Conservation (phyloP, 2,888 invertebrate genomes). For the Aromia moschata region DNA sequence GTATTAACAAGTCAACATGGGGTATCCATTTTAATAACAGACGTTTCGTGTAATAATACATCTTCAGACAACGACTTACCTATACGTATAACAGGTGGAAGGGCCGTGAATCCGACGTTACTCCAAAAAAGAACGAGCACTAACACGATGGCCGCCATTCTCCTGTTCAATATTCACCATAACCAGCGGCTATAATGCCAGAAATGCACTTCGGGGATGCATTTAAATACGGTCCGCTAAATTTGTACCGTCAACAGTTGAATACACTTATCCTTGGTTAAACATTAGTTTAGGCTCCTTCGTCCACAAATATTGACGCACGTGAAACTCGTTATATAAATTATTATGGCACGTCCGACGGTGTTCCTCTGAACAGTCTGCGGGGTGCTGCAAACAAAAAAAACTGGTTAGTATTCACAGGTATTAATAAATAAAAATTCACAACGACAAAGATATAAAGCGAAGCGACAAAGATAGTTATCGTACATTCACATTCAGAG, state of each 20-base stretch:
- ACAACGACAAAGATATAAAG: no score
- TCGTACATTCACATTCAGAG: no score
- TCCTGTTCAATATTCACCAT: slow-evolving; percentile 46
- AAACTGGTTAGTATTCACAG: no score
- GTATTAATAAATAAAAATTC: no score
- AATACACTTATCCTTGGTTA: slow-evolving; percentile 47
- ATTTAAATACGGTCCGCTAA: slow-evolving; percentile 37
- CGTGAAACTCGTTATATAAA: slow-evolving; percentile 46
- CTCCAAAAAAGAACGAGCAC: slow-evolving; percentile 41
- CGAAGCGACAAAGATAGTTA: no score
- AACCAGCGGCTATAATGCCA: slow-evolving; percentile 42
- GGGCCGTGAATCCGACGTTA: slow-evolving; percentile 59
- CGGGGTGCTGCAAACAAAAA: no score
- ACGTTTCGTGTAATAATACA: no score
- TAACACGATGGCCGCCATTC: slow-evolving; percentile 41
- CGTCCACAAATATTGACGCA: slow-evolving; percentile 50
- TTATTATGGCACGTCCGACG: slow-evolving; percentile 45
- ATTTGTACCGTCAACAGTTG: slow-evolving; percentile 48
- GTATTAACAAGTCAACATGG: no score
- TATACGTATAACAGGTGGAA: slow-evolving; percentile 73
- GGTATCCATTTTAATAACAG: no score
- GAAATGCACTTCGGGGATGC: slow-evolving; percentile 41
- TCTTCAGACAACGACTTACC: slow-evolving; percentile 64
- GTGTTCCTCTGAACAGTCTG: slow-evolving; percentile 34
- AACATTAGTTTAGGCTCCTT: slow-evolving; percentile 50